These are phyloP conservation scores for Leptestheria dahalacensis DNA, from an alignment of 1,140 invertebrate genomes.

Conservation along the genomic window DNA sequence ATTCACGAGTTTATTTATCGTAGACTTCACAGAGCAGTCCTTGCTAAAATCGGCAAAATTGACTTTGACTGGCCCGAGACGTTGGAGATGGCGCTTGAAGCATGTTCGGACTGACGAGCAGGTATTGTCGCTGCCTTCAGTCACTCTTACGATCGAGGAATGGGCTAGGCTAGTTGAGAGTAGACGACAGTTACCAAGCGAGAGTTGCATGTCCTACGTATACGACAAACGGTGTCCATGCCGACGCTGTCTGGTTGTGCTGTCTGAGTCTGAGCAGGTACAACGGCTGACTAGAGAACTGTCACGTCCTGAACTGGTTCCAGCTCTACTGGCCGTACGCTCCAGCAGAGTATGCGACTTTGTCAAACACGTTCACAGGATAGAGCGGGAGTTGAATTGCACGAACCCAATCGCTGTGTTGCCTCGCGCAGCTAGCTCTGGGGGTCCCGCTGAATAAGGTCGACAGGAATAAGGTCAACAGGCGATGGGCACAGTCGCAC, in stretches of 20 bases:
- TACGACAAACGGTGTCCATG: conserved; percentile 4
- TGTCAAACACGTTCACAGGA: not conserved
- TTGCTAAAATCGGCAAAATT: not conserved
- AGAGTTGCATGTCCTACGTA: not conserved
- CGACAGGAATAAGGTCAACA: not conserved
- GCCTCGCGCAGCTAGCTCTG: not conserved
- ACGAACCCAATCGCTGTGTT: not conserved
- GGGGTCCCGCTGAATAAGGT: not conserved
- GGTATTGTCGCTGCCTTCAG: not conserved
- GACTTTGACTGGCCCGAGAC: conserved; percentile 1
- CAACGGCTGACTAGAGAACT: not conserved
- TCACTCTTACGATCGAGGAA: not conserved
- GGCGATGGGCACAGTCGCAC: not conserved
- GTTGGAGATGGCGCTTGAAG: not conserved
- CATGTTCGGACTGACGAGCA: not conserved
- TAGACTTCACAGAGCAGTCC: not conserved
- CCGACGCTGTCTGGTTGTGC: not conserved
- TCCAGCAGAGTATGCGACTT: conserved; percentile 2
- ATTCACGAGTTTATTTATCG: no score
- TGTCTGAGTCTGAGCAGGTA: conserved; percentile 1
- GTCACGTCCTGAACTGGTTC: not conserved
- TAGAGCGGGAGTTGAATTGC: not conserved
- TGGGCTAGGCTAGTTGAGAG: not conserved
- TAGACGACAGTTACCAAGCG: not conserved
- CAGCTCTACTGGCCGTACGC: not conserved